phyloP scores from a whole-genome alignment of 2,113 vertebrate genomes.

The Gallinago jamesoni region DNA sequence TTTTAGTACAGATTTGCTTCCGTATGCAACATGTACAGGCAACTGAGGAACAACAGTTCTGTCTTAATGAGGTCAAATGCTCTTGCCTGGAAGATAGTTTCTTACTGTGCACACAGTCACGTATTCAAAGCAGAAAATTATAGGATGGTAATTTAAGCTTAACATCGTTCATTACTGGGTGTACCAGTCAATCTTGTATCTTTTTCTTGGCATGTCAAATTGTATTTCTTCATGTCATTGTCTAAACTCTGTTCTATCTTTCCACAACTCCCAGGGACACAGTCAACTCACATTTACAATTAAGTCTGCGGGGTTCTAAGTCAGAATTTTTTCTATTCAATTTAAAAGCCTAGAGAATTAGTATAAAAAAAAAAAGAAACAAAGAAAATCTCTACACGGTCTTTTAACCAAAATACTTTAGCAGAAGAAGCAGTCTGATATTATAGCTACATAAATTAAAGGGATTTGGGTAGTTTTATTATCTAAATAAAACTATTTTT shows the following conservation, averaged over 20 bases:
- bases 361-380: neutral
- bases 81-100: slow-evolving; percentile 19
- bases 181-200: slow-evolving; percentile 37
- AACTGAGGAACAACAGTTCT: slow-evolving; percentile 25
- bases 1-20: neutral
- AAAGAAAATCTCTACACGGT: neutral
- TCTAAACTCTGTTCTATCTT: slow-evolving; percentile 23
- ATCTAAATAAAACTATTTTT: neutral
- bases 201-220: slow-evolving; percentile 9
- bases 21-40: neutral
- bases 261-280: neutral
- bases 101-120: slow-evolving; percentile 22
- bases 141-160: slow-evolving; percentile 18
- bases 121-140: slow-evolving; percentile 43
- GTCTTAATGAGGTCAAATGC: slow-evolving; percentile 31
- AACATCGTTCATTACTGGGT: slow-evolving; percentile 39
- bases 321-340: neutral
- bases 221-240: slow-evolving; percentile 11
- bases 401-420: neutral
- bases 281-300: neutral
- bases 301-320: neutral
- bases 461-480: neutral
- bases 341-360: slow-evolving; percentile 6
- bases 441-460: neutral
- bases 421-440: neutral